Base-by-base conservation (phyloP, 2,797 vertebrate species). In the Micrastur ruficollis region DNA sequence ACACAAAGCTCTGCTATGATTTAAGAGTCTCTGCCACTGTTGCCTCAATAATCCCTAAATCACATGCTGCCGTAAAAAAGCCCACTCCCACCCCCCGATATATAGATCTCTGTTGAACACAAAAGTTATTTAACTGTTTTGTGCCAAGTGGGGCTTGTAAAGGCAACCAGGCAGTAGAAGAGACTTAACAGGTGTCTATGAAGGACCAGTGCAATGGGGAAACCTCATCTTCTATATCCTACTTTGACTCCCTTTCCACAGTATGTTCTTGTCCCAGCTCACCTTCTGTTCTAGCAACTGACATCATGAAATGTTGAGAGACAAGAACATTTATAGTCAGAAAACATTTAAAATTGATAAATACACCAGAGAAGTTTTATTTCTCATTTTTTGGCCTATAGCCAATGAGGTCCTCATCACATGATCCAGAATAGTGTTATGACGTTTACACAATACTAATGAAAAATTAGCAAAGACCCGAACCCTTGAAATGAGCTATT, bases 11-110 rank as follows among this genome's bases (percentile, higher is more conserved):
- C 66, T 86, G 67, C 36, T 88, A 68, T 95, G 91, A 98, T 98
- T 97, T 97, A 97, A 90, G 84, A 94, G 42, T 66, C 78, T 86
- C 70, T 74, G 94, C 59, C 75, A 91, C 73, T 91, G 56, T 71
- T 83, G 72, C 52, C 34, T 95, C 90, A 95, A 81, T 81, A 95
- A 97, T 89, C 56, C 78, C 92, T 96, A 97, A 93, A 97, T 96
- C 83, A 71, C 74, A 86, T 32, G 23, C 62, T 93, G 88, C 62
- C 42, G 19, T 95, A 84, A 91, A 94, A 95, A 92, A 70, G 14
- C n/a, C 31, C 14, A 12, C 59, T 86, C 67, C 56, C 63, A 42
- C 22, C 44, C 74, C 46, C 52, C 74, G 70, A 13, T 31, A 75
- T 32, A 92, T 25, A 91, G 59, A 67, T 42, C 55, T 81, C 59